Evolutionary conservation across 2,113 vertebrate genomes (phyloP).

Genomic region (Alexandromys fortis): DNA sequence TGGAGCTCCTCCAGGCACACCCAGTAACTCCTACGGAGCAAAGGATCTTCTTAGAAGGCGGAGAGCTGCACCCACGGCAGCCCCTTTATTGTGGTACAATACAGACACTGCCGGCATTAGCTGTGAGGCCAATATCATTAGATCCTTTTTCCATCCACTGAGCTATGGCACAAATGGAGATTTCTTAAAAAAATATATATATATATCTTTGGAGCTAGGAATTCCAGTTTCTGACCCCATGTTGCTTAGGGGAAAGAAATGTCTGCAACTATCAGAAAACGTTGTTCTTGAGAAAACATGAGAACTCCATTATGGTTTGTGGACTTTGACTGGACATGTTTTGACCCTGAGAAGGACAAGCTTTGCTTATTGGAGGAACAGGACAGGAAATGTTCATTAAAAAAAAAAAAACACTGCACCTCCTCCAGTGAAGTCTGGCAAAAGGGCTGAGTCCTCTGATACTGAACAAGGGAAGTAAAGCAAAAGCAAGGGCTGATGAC

Average conservation of each 20-base stretch:
- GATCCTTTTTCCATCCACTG: constrained; percentile 44
- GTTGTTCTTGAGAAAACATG: constrained; percentile 34
- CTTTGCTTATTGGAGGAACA: constrained; percentile 28
- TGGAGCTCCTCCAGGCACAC: constrained; percentile 73
- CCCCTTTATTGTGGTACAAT: constrained; percentile 63
- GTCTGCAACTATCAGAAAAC: constrained; percentile 15
- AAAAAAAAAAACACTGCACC: neutral
- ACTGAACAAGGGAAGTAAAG: neutral
- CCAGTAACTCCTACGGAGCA: constrained; percentile 66
- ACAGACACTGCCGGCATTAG: constrained; percentile 56
- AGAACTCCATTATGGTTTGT: constrained; percentile 23
- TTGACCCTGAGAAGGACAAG: constrained; percentile 30
- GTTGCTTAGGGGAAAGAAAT: constrained; percentile 28
- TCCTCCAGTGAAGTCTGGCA: neutral
- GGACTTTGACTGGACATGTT: constrained; percentile 12
- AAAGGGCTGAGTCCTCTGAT: neutral
- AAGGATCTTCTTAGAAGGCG: constrained; percentile 68
- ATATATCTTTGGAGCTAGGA: neutral
- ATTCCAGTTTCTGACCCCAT: neutral
- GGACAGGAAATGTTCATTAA: constrained; percentile 2
- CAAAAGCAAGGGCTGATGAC: neutral
- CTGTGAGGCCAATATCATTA: constrained; percentile 54
- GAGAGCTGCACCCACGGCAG: constrained; percentile 59
- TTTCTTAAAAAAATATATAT: neutral
- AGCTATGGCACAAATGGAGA: constrained; percentile 28